These are phyloP conservation scores for Ryuthela nishihirai DNA, from an alignment of 2,888 invertebrate genomes.

Conservation along the genomic window DNA sequence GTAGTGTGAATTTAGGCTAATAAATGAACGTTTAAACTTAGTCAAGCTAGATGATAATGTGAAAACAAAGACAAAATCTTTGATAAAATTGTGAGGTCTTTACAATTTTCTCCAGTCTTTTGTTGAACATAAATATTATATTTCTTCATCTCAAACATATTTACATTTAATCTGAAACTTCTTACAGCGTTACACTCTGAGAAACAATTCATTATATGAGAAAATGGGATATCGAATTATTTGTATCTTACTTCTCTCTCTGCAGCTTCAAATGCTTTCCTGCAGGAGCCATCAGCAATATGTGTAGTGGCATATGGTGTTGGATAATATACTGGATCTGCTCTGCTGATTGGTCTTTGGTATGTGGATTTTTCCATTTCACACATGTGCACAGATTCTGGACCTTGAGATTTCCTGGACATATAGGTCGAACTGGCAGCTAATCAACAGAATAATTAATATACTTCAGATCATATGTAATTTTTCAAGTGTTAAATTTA, in stretches of 20 bases:
- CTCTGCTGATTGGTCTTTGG: slow-evolving; percentile 22
- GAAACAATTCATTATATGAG: too few species aligned
- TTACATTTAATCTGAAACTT: too few species aligned
- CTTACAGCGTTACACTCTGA: too few species aligned
- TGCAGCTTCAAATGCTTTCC: slow-evolving; percentile 31
- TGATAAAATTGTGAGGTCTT: too few species aligned
- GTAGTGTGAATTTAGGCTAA: too few species aligned
- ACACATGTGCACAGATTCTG: slow-evolving; percentile 29
- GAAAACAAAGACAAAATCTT: too few species aligned
- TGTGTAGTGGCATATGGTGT: slow-evolving; percentile 40
- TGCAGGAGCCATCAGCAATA: slow-evolving; percentile 27
- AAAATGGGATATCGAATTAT: not conserved
- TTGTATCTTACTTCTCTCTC: slow-evolving; percentile 16
- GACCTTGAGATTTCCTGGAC: slow-evolving; percentile 18
- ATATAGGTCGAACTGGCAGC: slow-evolving; percentile 27
- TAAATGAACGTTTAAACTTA: too few species aligned
- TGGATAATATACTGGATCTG: slow-evolving; percentile 35
- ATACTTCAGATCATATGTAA: not conserved
- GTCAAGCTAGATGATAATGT: too few species aligned
- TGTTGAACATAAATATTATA: too few species aligned
- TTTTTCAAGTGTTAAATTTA: not conserved
- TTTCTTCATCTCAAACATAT: too few species aligned
- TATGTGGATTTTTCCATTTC: slow-evolving; percentile 33
- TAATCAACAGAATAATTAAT: not conserved
- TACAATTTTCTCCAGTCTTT: too few species aligned